Evolutionary conservation across 2,888 invertebrate genomes (phyloP), one percentile per base, ranked within the genome.

Genomic region (Cantharis rufa): DNA sequence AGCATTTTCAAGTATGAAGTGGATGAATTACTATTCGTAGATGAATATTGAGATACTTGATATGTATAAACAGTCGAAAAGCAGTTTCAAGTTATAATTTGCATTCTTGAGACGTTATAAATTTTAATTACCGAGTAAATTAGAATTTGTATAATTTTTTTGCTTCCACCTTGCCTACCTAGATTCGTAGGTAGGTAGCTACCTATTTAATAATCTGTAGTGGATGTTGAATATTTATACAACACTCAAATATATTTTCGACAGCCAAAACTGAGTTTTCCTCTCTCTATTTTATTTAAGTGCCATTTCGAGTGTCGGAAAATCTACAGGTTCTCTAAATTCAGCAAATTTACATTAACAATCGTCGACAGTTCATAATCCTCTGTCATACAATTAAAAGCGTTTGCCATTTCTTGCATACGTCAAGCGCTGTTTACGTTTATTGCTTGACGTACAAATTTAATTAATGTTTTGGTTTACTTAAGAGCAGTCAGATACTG

Each of bases 161-260:
- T 48, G 48, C 9, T 48, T 9, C n/a, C n/a, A n/a, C n/a, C 48
- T 7, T 13, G n/a, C 13, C 5, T 13, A 13, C 32, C 13, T 4
- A 32, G 4, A n/a, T n/a, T n/a, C n/a, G n/a, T 48, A 48, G n/a
- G 48, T 48, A 48, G 48, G n/a, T 68, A 75, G 71, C 24, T 24
- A 24, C 24, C 24, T 24, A 24, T 24, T 71, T 75, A 75, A 75
- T 75, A 75, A 75, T 75, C 75, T 68, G 69, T 71, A 76, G 72
- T 70, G 79, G 80, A 78, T 77, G 74, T 78, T 79, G 82, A 82
- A 83, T 83, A 82, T 83, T 82, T 82, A 82, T 82, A 80, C 80
- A 80, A 80, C 66, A 61, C 75, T 80, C 77, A 80, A 81, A 81
- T 80, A 78, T 81, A 48, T 48, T 48, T 81, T 78, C 79, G 77